These are phyloP conservation scores for Potamilus streckersoni DNA, from an alignment of 1,140 invertebrate species.

Conservation along the genomic window DNA sequence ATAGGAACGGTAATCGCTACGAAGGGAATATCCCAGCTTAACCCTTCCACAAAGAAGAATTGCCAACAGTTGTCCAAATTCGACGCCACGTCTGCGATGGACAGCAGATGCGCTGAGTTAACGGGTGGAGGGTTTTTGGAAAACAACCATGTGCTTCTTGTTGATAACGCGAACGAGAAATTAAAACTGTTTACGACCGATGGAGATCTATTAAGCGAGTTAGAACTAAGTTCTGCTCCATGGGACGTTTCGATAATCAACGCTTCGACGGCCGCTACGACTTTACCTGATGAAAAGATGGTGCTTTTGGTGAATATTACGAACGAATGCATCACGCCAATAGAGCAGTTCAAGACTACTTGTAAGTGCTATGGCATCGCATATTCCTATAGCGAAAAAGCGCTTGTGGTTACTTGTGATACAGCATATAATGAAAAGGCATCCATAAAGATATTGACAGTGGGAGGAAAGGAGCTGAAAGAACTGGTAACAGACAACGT, in stretches of 20 bases:
- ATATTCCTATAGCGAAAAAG: conserved; percentile 23
- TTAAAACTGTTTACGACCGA: conserved; percentile 31
- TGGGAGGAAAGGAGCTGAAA: conserved; percentile 17
- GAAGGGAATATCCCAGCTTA: conserved; percentile 13
- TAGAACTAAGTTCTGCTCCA: conserved; percentile 27
- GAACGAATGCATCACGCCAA: conserved; percentile 30
- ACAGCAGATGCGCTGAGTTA: conserved; percentile 26
- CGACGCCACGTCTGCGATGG: conserved; percentile 29
- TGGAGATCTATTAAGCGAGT: conserved; percentile 19
- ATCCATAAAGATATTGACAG: conserved; percentile 21
- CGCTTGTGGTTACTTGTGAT: conserved; percentile 26
- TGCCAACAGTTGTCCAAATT: conserved; percentile 2
- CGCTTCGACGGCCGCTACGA: conserved; percentile 26
- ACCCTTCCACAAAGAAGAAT: conserved; percentile 28
- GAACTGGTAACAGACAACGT: conserved; percentile 13
- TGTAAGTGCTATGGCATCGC: conserved; percentile 29
- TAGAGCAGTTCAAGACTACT: conserved; percentile 25
- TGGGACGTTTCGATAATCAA: conserved; percentile 29
- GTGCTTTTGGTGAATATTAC: conserved; percentile 23
- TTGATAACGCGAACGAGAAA: conserved; percentile 28
- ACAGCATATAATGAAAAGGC: conserved; percentile 18
- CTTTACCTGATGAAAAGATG: conserved; percentile 27
- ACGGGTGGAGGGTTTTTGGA: conserved; percentile 29
- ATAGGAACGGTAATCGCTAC: conserved; percentile 21
- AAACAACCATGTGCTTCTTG: conserved; percentile 22